Conservation (phyloP, 2,888 invertebrate genomes). For the Ceraclea dissimilis region DNA sequence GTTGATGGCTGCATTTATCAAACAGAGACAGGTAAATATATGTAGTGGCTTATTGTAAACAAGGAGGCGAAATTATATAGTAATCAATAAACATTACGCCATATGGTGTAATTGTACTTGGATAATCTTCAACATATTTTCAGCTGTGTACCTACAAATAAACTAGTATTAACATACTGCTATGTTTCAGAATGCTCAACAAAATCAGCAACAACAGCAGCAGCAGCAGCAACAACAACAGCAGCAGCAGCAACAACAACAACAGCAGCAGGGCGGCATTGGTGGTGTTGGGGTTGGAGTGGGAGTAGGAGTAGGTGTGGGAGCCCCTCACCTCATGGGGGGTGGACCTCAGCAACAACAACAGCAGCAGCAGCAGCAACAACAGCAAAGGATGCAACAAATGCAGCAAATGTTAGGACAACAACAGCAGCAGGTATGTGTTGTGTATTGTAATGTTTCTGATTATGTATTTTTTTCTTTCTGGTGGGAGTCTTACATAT, state of each 20-base stretch:
- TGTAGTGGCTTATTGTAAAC: not conserved
- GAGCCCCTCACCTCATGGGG: conserved; percentile 33
- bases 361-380: conserved; percentile 46
- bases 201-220: conserved; percentile 34
- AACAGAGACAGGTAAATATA: conserved; percentile 62
- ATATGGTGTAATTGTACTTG: no score
- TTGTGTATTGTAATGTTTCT: no score
- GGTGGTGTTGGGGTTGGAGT: conserved; percentile 20
- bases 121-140: no score
- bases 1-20: conserved; percentile 91
- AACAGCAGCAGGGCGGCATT: conserved; percentile 29
- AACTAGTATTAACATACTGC: no score
- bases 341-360: conserved; percentile 60
- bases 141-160: no score
- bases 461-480: no score
- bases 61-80: no score
- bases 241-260: conserved; percentile 32
- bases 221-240: conserved; percentile 33
- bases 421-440: conserved; percentile 33
- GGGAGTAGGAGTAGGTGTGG: conserved; percentile 11
- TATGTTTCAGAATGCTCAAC: not conserved
- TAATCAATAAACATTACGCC: no score
- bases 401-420: conserved; percentile 35
- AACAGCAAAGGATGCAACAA: conserved; percentile 35
- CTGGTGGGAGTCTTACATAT: no score